Conservation (phyloP, 1,140 invertebrate species). For the Drosophila pallidifrons region DNA sequence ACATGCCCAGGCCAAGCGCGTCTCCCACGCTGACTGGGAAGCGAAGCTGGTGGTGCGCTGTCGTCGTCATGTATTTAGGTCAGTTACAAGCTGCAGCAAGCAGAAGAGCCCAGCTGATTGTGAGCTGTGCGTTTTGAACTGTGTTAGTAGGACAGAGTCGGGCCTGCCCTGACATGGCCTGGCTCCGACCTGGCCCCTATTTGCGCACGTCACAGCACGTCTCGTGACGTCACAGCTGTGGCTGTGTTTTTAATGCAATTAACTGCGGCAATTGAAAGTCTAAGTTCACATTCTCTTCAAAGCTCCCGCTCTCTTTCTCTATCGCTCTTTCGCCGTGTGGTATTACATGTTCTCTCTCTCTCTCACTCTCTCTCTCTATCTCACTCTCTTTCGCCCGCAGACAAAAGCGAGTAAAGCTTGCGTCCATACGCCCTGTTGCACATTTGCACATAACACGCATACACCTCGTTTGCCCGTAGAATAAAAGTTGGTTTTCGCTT, state of each 20-base stretch:
- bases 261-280: constrained; percentile 38
- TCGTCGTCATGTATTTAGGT: constrained; percentile 68
- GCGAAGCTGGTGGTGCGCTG: constrained; percentile 17
- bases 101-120: constrained; percentile 17
- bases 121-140: constrained; percentile 26
- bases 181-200: constrained; percentile 24
- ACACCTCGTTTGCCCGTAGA: constrained; percentile 28
- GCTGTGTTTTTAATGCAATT: constrained; percentile 54
- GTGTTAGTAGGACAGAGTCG: constrained; percentile 58
- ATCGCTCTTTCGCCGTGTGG: constrained; percentile 16
- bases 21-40: constrained; percentile 10
- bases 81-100: constrained; percentile 40
- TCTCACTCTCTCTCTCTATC: background rate
- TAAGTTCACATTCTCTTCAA: constrained; percentile 22
- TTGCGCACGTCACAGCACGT: constrained; percentile 58
- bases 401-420: constrained; percentile 3
- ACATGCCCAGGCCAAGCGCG: constrained; percentile 20
- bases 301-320: constrained; percentile 30
- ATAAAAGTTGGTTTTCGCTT: background rate
- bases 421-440: constrained; percentile 69
- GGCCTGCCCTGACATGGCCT: constrained; percentile 12
- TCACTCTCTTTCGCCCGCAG: constrained; percentile 45
- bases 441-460: constrained; percentile 51
- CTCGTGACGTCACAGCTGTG: constrained; percentile 64
- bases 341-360: background rate